Conservation (phyloP, 2,888 invertebrate species). For the Dioctria linearis region DNA sequence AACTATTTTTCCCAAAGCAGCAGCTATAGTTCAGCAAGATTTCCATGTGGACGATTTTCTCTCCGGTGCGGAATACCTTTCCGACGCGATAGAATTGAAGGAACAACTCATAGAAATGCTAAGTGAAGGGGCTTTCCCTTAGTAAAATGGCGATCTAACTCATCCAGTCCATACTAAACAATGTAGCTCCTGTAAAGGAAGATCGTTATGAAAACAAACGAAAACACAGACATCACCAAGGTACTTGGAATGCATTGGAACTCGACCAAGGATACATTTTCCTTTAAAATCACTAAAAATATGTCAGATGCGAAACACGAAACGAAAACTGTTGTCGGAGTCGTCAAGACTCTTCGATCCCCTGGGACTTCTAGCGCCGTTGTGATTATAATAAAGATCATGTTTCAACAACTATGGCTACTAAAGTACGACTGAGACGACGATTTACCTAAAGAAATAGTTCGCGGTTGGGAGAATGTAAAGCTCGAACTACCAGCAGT, state of each 20-base stretch:
- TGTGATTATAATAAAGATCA: background rate
- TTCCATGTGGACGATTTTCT: background rate
- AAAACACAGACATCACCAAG: background rate
- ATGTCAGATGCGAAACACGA: background rate
- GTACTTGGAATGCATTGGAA: background rate
- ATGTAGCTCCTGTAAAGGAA: background rate
- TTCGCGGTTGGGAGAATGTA: background rate
- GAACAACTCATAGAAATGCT: background rate
- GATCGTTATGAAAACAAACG: background rate
- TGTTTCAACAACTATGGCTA: background rate
- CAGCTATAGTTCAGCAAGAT: background rate
- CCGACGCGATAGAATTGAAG: background rate
- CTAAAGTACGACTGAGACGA: background rate
- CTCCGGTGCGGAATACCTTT: background rate
- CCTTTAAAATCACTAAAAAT: background rate
- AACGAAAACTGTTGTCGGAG: background rate
- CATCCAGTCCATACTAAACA: background rate
- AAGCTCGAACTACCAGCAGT: background rate
- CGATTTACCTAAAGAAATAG: background rate
- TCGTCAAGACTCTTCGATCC: background rate
- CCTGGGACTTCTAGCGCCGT: background rate
- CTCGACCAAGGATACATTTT: background rate
- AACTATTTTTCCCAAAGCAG: background rate
- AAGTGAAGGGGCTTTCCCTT: background rate
- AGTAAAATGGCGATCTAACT: background rate